phyloP scores from a whole-genome alignment of 2,797 vertebrate genomes.

The Etheostoma nigrum region DNA sequence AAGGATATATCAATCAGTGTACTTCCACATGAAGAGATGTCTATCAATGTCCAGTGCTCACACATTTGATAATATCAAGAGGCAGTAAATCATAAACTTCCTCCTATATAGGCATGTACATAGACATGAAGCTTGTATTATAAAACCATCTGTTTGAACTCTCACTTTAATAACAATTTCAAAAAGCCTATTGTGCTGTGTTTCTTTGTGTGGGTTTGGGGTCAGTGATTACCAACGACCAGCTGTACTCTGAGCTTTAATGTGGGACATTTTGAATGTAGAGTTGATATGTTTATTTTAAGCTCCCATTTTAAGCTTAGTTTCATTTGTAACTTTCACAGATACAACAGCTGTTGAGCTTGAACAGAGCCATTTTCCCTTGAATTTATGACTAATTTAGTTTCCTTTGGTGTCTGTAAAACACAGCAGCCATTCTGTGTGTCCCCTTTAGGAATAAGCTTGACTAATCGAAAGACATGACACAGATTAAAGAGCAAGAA shows the following conservation, averaged over 20 bases:
- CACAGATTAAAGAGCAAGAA: constrained; percentile 54
- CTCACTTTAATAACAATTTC: background rate
- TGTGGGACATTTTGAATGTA: background rate
- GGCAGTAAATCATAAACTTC: background rate
- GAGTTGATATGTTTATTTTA: background rate
- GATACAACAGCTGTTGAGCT: constrained; percentile 22
- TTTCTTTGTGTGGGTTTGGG: background rate
- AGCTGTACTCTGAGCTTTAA: background rate
- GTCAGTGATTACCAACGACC: background rate
- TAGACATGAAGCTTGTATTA: background rate
- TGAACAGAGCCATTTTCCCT: constrained; percentile 7
- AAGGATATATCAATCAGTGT: constrained; percentile 33
- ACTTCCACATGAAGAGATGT: constrained; percentile 15
- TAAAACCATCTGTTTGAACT: background rate
- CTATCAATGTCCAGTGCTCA: background rate
- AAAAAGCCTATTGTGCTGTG: background rate
- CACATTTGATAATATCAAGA: constrained; percentile 8
- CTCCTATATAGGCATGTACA: too few species aligned
- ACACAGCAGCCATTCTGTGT: constrained; percentile 16
- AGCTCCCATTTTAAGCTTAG: background rate
- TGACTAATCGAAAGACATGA: constrained; percentile 46
- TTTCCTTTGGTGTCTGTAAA: constrained; percentile 19
- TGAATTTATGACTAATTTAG: constrained; percentile 14
- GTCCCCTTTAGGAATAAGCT: constrained; percentile 26
- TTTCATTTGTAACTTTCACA: constrained; percentile 5